Evolutionary conservation across 2,797 vertebrate genomes (phyloP).

Genomic region (Allobates femoralis): DNA sequence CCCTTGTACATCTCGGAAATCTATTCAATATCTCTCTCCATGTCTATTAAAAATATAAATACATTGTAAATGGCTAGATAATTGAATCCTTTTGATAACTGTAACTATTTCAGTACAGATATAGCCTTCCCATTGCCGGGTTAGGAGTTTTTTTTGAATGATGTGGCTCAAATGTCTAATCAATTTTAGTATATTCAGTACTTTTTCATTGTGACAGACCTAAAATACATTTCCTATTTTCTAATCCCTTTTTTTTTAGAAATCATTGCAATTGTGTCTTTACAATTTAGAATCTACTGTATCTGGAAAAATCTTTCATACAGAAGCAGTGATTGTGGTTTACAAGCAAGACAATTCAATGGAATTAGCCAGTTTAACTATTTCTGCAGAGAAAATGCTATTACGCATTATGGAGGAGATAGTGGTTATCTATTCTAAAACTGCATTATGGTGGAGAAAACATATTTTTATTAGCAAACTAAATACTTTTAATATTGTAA

Average conservation of each 20-base stretch:
- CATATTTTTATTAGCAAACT: neutral
- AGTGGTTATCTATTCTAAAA: no score
- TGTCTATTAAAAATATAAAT: neutral
- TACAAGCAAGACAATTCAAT: neutral
- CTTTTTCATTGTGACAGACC: neutral
- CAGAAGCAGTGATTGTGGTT: neutral
- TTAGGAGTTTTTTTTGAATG: constrained; percentile 7
- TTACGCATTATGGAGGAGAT: neutral
- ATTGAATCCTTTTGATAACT: constrained; percentile 23
- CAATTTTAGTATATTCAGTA: neutral
- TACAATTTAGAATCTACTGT: neutral
- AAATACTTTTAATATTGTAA: neutral
- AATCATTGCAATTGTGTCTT: neutral
- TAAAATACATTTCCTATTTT: constrained; percentile 31
- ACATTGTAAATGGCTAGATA: constrained; percentile 21
- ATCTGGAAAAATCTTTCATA: neutral
- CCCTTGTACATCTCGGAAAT: constrained; percentile 10
- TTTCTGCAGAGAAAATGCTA: no score
- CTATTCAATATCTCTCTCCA: neutral
- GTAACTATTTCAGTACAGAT: constrained; percentile 17
- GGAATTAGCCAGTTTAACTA: neutral
- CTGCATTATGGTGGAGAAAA: neutral
- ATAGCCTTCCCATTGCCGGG: constrained; percentile 7
- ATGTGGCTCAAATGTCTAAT: neutral
- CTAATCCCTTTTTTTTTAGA: constrained; percentile 17